A percentile compares a stretch with the other conserved stretches of the same genome.
Conservation (phyloP, 2,888 invertebrate species). For the Ectobius pallidus region DNA sequence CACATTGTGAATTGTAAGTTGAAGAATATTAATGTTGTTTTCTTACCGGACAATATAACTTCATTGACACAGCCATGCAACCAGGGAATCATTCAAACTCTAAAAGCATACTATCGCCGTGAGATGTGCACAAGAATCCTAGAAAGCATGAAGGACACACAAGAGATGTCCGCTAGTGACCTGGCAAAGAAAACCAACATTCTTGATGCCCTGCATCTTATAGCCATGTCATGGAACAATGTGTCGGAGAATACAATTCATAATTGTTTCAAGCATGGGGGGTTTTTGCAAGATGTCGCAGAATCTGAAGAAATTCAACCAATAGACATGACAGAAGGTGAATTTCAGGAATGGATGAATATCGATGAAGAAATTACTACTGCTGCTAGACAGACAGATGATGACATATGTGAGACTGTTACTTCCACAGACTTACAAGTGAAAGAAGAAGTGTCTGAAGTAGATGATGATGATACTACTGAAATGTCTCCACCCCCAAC, state of each 20-base stretch:
- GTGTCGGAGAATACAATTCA: not conserved
- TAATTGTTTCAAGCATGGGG: not conserved
- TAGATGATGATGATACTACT: not conserved
- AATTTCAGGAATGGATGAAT: not conserved
- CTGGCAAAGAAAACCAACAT: not conserved
- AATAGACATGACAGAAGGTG: not conserved
- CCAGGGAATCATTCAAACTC: not conserved
- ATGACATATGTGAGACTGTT: not conserved
- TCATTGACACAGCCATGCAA: conserved; percentile 13
- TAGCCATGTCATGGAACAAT: not conserved
- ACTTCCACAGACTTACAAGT: not conserved
- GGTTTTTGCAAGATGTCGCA: not conserved
- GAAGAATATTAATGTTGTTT: not conserved
- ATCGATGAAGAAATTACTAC: not conserved
- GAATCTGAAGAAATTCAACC: not conserved
- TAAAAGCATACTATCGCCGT: not conserved
- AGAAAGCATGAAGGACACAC: not conserved
- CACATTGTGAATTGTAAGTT: not conserved
- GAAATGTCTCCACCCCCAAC: not conserved
- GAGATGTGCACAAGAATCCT: not conserved
- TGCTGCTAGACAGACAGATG: not conserved
- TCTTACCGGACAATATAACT: not conserved
- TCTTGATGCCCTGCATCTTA: not conserved
- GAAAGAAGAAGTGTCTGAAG: not conserved
- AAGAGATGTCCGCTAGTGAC: not conserved